A percentile compares a stretch with the other conserved stretches of the same genome.
Conservation (phyloP, 1,140 invertebrate species). For the Calephelis virginiensis region DNA sequence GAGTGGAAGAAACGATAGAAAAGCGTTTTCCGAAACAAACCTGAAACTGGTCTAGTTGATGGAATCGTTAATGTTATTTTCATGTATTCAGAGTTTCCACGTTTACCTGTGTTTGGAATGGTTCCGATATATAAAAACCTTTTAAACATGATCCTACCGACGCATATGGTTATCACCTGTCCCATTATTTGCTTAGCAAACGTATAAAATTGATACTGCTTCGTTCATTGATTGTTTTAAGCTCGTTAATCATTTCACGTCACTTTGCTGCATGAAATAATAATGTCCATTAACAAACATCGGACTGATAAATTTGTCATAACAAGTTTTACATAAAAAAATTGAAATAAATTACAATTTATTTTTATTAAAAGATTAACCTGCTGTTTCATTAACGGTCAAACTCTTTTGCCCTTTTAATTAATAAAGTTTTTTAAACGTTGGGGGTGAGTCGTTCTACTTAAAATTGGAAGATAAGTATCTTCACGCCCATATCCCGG, state of each 20-base stretch:
- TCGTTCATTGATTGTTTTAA: not conserved
- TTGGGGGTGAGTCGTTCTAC: no score
- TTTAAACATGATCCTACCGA: not conserved
- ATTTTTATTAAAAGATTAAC: no score
- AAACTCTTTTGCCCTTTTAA: no score
- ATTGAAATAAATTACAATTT: no score
- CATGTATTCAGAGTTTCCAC: slow-evolving; percentile 14
- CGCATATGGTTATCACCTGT: slow-evolving; percentile 31
- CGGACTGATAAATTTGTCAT: no score
- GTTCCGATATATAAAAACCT: slow-evolving; percentile 19
- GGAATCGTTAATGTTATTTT: slow-evolving; percentile 23
- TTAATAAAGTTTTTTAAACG: no score
- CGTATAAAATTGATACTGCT: slow-evolving; percentile 29
- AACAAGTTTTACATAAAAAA: no score
- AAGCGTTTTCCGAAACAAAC: slow-evolving; percentile 50
- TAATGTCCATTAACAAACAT: not conserved
- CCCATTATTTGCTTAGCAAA: slow-evolving; percentile 28
- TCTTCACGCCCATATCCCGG: no score
- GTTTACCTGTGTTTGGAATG: slow-evolving; percentile 17
- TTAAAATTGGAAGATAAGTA: no score
- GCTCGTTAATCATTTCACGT: not conserved
- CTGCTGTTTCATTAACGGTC: no score
- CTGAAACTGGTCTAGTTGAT: slow-evolving; percentile 21
- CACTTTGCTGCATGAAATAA: not conserved
- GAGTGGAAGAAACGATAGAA: slow-evolving; percentile 50